Evolutionary conservation across 2,113 vertebrate species (phyloP), one percentile per base, ranked within the genome.

Genomic region (Datnioides undecimradiatus): DNA sequence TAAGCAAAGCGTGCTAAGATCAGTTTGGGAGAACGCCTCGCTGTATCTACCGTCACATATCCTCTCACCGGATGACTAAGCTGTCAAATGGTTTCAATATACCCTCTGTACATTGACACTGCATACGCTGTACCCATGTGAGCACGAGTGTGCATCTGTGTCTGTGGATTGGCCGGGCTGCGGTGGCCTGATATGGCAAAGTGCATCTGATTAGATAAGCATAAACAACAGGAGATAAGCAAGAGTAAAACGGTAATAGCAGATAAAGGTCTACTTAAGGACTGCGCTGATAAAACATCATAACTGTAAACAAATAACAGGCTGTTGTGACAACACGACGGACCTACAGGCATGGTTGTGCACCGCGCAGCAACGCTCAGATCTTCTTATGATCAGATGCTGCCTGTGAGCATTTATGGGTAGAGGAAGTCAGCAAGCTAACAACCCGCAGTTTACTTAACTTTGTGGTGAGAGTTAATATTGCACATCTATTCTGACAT

Each of bases 111-210:
- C 40, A 34, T 55, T 73, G 62, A 76, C 38, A 23, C 9, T 33
- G 4, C 51, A 13, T 38, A 46, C 62, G 36, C 27, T 60, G 52
- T 25, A 46, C 34, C 23, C 12, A 11, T 11, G 38, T 62, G 25
- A 7, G n/a, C n/a, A n/a, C 17, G 64, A 59, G 43, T 27, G 52
- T 67, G 55, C 48, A 7, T n/a, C n/a, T 54, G 41, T 23, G 62
- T 51, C 25, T 45, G 6, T 3, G 23, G 64, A 64, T 83, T 81
- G 86, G 46, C 13, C n/a, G 29, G 49, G 19, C 38, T 70, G 34
- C 13, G 60, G 66, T 82, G 70, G 74, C 49, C 31, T 81, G 77
- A 91, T 76, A 51, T 11, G 29, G 33, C 5, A 25, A 23, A 40
- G 36, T 62, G 41, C 48, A 11, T n/a, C 7, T n/a, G 21, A 67